These are phyloP conservation scores for Cottoperca gobio DNA, from an alignment of 2,797 vertebrate species.

Conservation along the genomic window DNA sequence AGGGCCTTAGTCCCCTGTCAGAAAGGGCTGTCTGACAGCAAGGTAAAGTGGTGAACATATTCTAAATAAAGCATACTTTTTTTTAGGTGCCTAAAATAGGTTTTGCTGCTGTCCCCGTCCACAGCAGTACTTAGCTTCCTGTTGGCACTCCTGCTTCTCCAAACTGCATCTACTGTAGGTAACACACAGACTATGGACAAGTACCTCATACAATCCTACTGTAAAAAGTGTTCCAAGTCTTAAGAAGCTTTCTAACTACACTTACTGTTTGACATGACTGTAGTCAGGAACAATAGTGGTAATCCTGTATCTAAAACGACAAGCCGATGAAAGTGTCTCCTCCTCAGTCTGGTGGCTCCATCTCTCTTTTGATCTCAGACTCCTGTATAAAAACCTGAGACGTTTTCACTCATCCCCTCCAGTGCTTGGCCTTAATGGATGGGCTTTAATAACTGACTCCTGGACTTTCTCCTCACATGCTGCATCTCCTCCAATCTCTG, in stretches of 20 bases:
- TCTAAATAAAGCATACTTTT: too few species aligned
- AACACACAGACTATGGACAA: too few species aligned
- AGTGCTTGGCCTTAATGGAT: slow-evolving; percentile 1
- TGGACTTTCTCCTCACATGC: slow-evolving; percentile 16
- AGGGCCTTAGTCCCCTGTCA: too few species aligned
- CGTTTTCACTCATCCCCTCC: neutral
- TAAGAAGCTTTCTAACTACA: neutral
- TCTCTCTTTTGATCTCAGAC: slow-evolving; percentile 30
- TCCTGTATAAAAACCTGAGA: slow-evolving; percentile 7
- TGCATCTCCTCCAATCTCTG: slow-evolving; percentile 39
- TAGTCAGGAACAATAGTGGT: neutral
- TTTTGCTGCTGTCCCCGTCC: too few species aligned
- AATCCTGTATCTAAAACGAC: neutral
- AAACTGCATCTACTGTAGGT: too few species aligned
- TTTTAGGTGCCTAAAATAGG: too few species aligned
- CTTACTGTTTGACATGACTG: neutral
- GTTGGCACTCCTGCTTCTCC: too few species aligned
- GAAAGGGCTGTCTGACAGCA: too few species aligned
- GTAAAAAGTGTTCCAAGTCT: neutral
- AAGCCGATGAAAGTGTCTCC: neutral
- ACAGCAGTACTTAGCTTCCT: too few species aligned
- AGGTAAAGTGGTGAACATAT: too few species aligned
- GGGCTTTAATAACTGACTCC: slow-evolving; percentile 5
- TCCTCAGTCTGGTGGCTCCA: slow-evolving; percentile 31
- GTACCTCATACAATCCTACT: too few species aligned